phyloP scores from a whole-genome alignment of 2,113 vertebrate species.

The Pluvianellus socialis region DNA sequence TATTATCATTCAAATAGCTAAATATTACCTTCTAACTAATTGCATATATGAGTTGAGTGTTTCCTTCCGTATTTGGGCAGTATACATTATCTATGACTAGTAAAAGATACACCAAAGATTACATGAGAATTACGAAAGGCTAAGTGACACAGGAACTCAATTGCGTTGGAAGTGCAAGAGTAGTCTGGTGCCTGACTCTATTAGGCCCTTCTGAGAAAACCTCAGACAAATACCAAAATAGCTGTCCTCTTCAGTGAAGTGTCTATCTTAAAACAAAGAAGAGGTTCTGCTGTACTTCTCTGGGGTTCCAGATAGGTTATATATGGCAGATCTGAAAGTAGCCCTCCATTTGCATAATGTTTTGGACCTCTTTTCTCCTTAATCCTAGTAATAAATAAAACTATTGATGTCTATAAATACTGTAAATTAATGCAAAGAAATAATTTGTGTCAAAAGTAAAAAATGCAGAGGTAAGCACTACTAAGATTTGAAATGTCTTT shows the following conservation, averaged over 20 bases:
- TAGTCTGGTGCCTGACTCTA: neutral
- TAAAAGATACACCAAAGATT: neutral
- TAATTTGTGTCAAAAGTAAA: neutral
- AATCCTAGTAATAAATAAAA: neutral
- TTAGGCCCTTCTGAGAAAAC: neutral
- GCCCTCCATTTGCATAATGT: neutral
- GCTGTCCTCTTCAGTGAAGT: neutral
- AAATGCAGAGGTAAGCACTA: neutral
- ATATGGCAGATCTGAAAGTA: neutral
- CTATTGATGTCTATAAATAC: neutral
- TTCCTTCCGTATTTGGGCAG: neutral
- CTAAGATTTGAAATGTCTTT: neutral
- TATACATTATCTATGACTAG: neutral
- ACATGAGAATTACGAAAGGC: neutral
- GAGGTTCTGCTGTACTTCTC: neutral
- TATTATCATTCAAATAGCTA: neutral
- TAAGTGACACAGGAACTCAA: neutral
- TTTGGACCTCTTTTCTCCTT: neutral
- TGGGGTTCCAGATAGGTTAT: neutral
- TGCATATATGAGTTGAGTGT: neutral
- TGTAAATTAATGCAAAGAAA: neutral
- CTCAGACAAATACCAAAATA: neutral
- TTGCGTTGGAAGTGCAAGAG: neutral
- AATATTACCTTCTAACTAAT: neutral
- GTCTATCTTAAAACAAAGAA: neutral